phyloP scores from a whole-genome alignment of 2,888 invertebrate species.

The Galerucella calmariensis region DNA sequence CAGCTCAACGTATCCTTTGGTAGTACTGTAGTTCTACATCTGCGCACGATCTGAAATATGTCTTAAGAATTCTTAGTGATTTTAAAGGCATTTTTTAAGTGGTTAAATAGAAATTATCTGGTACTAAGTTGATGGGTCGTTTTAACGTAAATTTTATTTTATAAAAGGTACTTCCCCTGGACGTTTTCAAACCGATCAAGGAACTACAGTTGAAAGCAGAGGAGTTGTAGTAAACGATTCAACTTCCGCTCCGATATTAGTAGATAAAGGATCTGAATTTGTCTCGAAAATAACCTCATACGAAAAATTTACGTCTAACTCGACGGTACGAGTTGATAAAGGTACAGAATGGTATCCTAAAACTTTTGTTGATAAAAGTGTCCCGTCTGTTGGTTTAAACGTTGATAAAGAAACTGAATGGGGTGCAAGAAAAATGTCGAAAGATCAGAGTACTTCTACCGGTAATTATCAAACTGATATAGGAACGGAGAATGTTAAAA shows the following conservation, averaged over 20 bases:
- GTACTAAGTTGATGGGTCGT: too few relatives aligned
- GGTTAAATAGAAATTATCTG: too few relatives aligned
- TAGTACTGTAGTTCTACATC: too few relatives aligned
- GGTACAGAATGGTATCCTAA: neutral
- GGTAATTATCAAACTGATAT: neutral
- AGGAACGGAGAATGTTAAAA: neutral
- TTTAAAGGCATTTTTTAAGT: too few relatives aligned
- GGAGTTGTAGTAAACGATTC: neutral
- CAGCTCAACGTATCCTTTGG: too few relatives aligned
- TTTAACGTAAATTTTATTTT: too few relatives aligned
- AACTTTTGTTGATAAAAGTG: neutral
- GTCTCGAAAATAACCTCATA: neutral
- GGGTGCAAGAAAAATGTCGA: neutral
- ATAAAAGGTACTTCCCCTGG: neutral
- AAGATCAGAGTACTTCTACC: neutral
- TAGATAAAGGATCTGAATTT: slow-evolving; percentile 6
- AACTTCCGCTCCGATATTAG: neutral
- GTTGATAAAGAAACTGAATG: neutral
- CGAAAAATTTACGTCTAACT: neutral
- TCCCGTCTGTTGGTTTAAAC: neutral
- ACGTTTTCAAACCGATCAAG: neutral
- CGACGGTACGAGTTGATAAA: neutral
- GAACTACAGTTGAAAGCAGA: neutral
- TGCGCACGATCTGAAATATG: too few relatives aligned
- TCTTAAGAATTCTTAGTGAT: too few relatives aligned